Conservation (phyloP, 2,113 vertebrate species). For the Pica pica region DNA sequence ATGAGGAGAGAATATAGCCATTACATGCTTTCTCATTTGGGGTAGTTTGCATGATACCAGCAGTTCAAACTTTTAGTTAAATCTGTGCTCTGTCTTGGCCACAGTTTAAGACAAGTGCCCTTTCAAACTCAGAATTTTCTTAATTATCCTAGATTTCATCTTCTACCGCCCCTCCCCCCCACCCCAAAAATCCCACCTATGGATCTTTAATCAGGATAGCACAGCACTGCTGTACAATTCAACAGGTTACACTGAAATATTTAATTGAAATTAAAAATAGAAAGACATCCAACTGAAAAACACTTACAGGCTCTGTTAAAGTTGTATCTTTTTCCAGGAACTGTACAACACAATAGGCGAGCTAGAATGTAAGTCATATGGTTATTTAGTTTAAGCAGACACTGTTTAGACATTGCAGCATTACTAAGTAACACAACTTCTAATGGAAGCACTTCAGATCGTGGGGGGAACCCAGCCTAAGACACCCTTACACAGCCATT, state of each 20-base stretch:
- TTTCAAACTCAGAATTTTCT: neutral
- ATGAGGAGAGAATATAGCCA: neutral
- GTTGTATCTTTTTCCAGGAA: slow-evolving; percentile 97
- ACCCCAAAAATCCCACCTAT: fast-evolving
- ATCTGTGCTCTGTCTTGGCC: neutral
- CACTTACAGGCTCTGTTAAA: slow-evolving; percentile 93
- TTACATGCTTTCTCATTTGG: neutral
- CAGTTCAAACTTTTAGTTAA: neutral
- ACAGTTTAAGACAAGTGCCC: neutral
- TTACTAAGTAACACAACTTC: neutral
- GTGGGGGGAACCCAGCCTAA: neutral
- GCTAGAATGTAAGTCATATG: slow-evolving; percentile 72
- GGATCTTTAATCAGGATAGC: neutral
- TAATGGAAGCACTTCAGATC: neutral
- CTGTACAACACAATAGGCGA: slow-evolving; percentile 98
- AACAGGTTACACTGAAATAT: neutral
- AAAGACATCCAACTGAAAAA: neutral
- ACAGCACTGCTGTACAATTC: neutral
- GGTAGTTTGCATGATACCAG: neutral
- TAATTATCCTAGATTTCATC: neutral
- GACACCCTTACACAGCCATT: neutral
- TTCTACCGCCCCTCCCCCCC: fast-evolving
- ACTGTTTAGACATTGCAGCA: neutral
- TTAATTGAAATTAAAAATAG: neutral
- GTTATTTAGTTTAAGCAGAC: slow-evolving; percentile 28